Conservation (phyloP, 30 jellyfish, hydroid and myxozoan species). For the Hydra vulgaris region DNA sequence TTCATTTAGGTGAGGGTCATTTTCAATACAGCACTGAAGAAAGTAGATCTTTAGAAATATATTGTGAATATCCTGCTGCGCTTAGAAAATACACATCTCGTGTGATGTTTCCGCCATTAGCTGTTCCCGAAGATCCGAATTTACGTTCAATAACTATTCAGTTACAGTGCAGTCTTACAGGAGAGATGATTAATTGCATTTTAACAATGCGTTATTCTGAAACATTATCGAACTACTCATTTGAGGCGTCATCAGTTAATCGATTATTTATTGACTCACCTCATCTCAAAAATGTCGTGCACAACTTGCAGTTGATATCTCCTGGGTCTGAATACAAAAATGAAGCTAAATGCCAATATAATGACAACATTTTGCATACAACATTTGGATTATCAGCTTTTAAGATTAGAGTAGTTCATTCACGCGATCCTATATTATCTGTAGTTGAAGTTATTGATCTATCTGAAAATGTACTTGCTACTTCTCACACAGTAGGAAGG, state of each 20-base stretch:
- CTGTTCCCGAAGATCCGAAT: not conserved
- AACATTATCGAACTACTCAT: not conserved
- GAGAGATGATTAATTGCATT: not conserved
- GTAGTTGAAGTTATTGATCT: constrained; percentile 42
- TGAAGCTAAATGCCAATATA: constrained; percentile 36
- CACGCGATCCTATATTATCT: constrained; percentile 33
- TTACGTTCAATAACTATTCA: not conserved
- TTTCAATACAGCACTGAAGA: not conserved
- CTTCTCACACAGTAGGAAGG: constrained; percentile 44
- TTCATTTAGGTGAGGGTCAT: not conserved
- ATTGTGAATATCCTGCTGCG: not conserved
- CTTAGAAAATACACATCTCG: not conserved
- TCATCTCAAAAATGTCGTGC: constrained; percentile 34
- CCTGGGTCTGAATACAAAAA: constrained; percentile 13
- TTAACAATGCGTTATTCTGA: not conserved
- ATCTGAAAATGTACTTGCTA: constrained; percentile 33
- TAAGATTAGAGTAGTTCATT: constrained; percentile 45
- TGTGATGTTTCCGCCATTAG: not conserved
- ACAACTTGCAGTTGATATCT: constrained; percentile 18
- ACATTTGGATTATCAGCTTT: constrained; percentile 18
- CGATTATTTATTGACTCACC: constrained; percentile 4
- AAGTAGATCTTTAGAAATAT: not conserved
- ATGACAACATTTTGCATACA: constrained; percentile 25
- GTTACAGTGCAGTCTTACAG: not conserved
- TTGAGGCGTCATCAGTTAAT: not conserved